Base-by-base conservation (phyloP, 2,888 invertebrate genomes). In the Hydropsyche betteni region DNA sequence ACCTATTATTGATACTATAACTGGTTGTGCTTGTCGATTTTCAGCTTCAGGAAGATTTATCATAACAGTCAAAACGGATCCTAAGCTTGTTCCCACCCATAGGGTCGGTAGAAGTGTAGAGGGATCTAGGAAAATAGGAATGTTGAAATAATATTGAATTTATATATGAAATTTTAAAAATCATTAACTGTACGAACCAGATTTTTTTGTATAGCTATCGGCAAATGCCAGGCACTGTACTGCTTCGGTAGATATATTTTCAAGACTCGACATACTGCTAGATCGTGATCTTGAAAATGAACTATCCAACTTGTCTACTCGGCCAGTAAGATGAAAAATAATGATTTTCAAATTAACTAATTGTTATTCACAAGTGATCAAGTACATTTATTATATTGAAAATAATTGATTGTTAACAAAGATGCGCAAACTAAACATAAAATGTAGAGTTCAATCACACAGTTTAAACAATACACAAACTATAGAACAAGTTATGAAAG, bases 81-180 rank as follows among this genome's bases (percentile, higher is more conserved):
- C 99, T 82, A 96, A 90, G 85, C 96, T 97, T 81, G 98, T 99
- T 82, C 99, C 99, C 82, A 99, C 93, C 99, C 99, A 99, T 80
- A 99, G 88, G 81, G 97, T 97, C 80, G 99, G 97, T 82, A 90
- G 86, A 83, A 93, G 89, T 81, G 92, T 90, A 84, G 91, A 91
- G 81, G 94, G 92, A 88, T 98, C 98, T 97, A 85, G 34, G 82
- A 75, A 78, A 78, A 73, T 16, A 68, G 34, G 51, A 10, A 51
- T 10, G 34, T 16, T 5, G 3, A n/a, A 58, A 36, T 75, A 16
- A 70, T 52, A 44, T 44, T 8, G 10, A 44, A 44, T 44, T 8
- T 44, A 1, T 10, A 6, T 44, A 44, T 44, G 3, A 8, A 44
- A 44, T 44, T 44, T 2, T 2, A 44, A 8, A 44, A 44, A 44